phyloP scores from a whole-genome alignment of 2,888 invertebrate species.

The Tholera decimalis region DNA sequence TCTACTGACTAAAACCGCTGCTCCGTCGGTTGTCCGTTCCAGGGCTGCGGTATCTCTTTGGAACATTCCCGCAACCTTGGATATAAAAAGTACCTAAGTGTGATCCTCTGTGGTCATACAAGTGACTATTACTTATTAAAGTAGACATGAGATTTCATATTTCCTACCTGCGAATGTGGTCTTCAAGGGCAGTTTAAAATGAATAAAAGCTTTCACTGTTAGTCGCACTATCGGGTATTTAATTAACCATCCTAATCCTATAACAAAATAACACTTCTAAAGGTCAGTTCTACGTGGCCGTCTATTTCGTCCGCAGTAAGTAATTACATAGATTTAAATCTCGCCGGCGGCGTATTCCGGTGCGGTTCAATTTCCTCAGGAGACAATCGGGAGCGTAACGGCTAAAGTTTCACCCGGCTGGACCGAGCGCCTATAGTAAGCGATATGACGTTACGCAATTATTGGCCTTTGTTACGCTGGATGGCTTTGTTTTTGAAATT shows the following conservation, averaged over 20 bases:
- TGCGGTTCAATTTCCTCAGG: background rate
- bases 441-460: constrained; percentile 59
- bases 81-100: too few species aligned
- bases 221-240: too few species aligned
- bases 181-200: too few species aligned
- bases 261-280: constrained; percentile 15
- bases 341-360: constrained; percentile 44
- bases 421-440: constrained; percentile 49
- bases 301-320: constrained; percentile 50
- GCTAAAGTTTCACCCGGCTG: constrained; percentile 63
- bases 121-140: too few species aligned
- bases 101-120: too few species aligned
- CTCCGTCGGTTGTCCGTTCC: too few species aligned
- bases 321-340: constrained; percentile 68
- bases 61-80: too few species aligned
- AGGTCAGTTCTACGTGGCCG: constrained; percentile 35
- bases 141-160: too few species aligned
- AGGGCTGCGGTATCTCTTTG: too few species aligned
- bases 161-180: too few species aligned
- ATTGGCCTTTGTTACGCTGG: constrained; percentile 50
- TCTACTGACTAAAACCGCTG: too few species aligned
- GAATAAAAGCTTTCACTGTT: too few species aligned
- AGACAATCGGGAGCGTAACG: constrained; percentile 32
- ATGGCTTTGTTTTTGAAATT: constrained; percentile 47
- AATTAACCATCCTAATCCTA: background rate